Evolutionary conservation across 2,797 vertebrate genomes (phyloP).

Genomic region (Caiman crocodilus): DNA sequence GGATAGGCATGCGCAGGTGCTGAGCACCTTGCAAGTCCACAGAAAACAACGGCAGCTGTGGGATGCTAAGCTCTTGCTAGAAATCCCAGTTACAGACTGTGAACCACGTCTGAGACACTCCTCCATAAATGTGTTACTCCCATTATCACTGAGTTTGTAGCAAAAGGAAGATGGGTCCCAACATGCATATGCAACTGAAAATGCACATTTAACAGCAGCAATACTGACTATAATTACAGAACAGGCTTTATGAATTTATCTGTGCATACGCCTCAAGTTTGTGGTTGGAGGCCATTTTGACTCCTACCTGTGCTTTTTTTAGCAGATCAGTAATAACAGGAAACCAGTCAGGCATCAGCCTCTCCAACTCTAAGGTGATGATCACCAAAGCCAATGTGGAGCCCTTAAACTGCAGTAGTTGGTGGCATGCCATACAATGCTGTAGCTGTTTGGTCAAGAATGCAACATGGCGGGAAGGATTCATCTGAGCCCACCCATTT

Average conservation of each 20-base stretch:
- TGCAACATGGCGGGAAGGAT: constrained; percentile 90
- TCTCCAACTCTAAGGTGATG: constrained; percentile 98
- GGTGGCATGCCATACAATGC: constrained; percentile 99
- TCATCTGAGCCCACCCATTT: constrained; percentile 89
- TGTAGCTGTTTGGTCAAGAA: constrained; percentile 97
- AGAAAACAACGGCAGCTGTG: not conserved
- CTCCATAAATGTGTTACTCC: not conserved
- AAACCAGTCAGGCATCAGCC: constrained; percentile 89
- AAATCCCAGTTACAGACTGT: not conserved
- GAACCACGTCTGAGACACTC: not conserved
- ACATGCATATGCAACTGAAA: not conserved
- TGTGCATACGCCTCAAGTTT: not conserved
- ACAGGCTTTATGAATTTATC: not conserved
- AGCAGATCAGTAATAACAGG: constrained; percentile 91
- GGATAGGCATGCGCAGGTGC: not conserved
- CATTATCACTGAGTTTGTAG: not conserved
- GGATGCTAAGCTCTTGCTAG: not conserved
- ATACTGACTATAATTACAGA: not conserved
- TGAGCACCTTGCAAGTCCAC: not conserved
- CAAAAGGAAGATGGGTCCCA: not conserved
- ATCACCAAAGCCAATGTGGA: constrained; percentile 97
- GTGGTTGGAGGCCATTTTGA: constrained; percentile 68
- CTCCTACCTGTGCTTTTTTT: constrained; percentile 92
- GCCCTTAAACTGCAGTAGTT: constrained; percentile 96
- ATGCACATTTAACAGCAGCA: not conserved